Percentiles rank a stretch among this genome's conserved stretches.
Evolutionary conservation across 2,113 vertebrate genomes (phyloP).

Genomic region (Notechis scutatus): DNA sequence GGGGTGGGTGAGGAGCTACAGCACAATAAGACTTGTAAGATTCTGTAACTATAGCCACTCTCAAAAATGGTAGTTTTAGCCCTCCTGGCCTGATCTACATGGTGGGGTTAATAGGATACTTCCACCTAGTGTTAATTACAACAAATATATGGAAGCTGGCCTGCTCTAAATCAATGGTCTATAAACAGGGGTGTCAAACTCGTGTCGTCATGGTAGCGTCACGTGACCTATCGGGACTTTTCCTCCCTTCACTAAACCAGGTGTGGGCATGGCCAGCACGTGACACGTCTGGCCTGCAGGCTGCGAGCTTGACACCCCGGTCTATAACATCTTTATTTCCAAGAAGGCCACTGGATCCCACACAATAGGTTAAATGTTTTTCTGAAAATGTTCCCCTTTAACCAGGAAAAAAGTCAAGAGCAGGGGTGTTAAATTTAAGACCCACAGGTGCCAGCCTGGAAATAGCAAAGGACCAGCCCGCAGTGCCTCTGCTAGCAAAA

Average conservation of each 20-base stretch:
- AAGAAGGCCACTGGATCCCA: background rate
- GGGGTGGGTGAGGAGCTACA: background rate
- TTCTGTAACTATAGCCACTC: background rate
- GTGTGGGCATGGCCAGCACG: fast-evolving
- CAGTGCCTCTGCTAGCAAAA: too few species aligned
- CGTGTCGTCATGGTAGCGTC: background rate
- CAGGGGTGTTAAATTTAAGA: too few species aligned
- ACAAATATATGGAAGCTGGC: background rate
- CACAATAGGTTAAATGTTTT: background rate
- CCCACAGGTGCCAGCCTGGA: too few species aligned
- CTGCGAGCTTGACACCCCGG: background rate
- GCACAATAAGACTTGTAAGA: background rate
- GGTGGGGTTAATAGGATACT: background rate
- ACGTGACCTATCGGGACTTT: background rate
- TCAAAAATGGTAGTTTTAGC: background rate
- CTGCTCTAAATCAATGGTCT: background rate
- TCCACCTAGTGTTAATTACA: background rate
- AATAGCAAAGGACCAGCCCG: too few species aligned
- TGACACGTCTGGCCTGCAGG: fast-evolving
- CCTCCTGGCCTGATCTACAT: background rate
- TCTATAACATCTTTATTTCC: background rate
- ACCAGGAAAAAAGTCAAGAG: background rate
- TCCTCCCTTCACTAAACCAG: too few species aligned
- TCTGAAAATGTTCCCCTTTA: background rate
- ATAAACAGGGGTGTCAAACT: background rate